phyloP scores from a whole-genome alignment of 1,140 invertebrate genomes.

The Brachionus asplanchnoidis region DNA sequence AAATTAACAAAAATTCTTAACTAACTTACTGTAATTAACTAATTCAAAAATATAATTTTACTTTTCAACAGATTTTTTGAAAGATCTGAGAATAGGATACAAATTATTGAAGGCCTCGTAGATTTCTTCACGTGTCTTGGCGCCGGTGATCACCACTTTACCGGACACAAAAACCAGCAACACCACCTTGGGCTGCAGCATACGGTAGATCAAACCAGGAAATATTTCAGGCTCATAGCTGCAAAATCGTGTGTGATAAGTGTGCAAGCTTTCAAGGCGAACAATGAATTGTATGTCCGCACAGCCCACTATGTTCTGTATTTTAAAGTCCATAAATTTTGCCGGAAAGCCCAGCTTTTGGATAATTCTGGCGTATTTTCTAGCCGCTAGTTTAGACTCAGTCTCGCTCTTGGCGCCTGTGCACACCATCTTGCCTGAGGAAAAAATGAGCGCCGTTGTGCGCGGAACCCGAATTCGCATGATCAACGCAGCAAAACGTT shows the following conservation, averaged over 20 bases:
- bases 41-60: not conserved
- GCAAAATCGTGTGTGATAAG: conserved; percentile 55
- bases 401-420: conserved; percentile 99
- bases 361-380: conserved; percentile 99
- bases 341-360: conserved; percentile 97
- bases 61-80: conserved; percentile 54
- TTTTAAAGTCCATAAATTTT: conserved; percentile 98
- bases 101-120: conserved; percentile 99
- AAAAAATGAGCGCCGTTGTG: conserved; percentile 97
- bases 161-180: conserved; percentile 96
- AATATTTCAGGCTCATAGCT: conserved; percentile 73
- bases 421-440: conserved; percentile 99
- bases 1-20: not conserved
- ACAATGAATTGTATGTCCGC: conserved; percentile 99
- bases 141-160: conserved; percentile 94
- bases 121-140: conserved; percentile 94
- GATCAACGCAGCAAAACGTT: conserved; percentile 98
- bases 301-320: conserved; percentile 99
- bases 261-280: conserved; percentile 86
- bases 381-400: conserved; percentile 85
- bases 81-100: conserved; percentile 97
- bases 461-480: conserved; percentile 98
- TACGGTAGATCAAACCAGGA: conserved; percentile 96
- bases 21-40: not conserved
- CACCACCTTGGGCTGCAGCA: conserved; percentile 99